A percentile compares a stretch with the other conserved stretches of the same genome.
These are phyloP conservation scores for Sprattus sprattus DNA, from an alignment of 2,113 vertebrate species.

Conservation along the genomic window DNA sequence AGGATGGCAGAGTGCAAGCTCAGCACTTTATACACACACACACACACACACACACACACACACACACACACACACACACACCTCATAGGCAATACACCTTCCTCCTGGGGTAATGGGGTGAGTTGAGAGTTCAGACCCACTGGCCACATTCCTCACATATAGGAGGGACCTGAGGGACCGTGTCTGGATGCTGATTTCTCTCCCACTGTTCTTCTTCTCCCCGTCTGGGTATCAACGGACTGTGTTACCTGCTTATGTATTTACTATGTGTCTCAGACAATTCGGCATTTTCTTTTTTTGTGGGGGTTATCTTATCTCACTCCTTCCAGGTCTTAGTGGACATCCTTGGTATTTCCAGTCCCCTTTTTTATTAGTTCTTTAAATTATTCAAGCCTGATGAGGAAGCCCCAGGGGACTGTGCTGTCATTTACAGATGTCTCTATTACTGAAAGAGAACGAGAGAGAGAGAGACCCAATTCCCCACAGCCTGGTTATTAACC, in stretches of 20 bases:
- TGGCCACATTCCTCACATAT: not conserved
- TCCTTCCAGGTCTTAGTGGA: conserved; percentile 21
- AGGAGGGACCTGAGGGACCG: not conserved
- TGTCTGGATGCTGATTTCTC: not conserved
- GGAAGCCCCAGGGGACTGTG: conserved; percentile 38
- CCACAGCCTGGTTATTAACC: not conserved
- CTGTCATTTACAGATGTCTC: conserved; percentile 40
- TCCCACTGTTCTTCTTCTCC: not conserved
- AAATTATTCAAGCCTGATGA: conserved; percentile 55
- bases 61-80: conserved; percentile 19
- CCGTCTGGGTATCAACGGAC: not conserved
- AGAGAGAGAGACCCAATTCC: not conserved
- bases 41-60: too few relatives aligned
- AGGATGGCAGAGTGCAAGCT: conserved; percentile 48
- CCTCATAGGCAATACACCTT: not conserved
- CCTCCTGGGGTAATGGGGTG: not conserved
- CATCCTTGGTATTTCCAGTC: conserved; percentile 3
- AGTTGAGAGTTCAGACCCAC: not conserved
- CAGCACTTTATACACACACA: conserved; percentile 16
- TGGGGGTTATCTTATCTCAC: not conserved
- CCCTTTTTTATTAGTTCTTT: conserved; percentile 50
- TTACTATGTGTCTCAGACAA: not conserved
- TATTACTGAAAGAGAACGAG: conserved; percentile 32
- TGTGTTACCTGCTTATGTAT: not conserved
- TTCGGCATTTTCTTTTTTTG: not conserved